Conservation (phyloP, 30 jellyfish, hydroid and myxozoan species). For the Aurelia sp. region DNA sequence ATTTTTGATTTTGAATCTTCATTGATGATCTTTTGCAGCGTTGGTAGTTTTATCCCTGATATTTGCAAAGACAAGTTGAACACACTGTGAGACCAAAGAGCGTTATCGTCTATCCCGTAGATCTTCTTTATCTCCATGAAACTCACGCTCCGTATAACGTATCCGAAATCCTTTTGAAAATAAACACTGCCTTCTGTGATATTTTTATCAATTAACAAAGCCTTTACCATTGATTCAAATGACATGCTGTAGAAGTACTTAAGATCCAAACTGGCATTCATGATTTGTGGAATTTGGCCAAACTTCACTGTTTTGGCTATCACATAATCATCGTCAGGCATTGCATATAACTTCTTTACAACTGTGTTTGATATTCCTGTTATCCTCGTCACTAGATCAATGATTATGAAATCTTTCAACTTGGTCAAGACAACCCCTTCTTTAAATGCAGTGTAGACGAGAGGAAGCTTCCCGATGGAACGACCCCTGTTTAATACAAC, state of each 20-base stretch:
- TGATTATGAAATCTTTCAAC: not conserved
- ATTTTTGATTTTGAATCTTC: not conserved
- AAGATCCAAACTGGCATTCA: not conserved
- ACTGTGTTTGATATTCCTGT: constrained; percentile 1
- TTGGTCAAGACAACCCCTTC: not conserved
- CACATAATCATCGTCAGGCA: not conserved
- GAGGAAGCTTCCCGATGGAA: not conserved
- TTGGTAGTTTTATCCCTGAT: constrained; percentile 10
- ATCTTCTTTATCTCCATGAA: constrained; percentile 8
- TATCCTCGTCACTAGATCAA: not conserved
- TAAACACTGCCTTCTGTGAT: not conserved
- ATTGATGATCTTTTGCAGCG: not conserved
- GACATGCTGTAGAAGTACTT: constrained; percentile 20
- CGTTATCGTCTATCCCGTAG: not conserved
- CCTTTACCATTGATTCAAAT: not conserved
- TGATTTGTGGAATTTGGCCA: not conserved
- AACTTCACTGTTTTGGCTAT: not conserved
- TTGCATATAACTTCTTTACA: not conserved
- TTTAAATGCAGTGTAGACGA: not conserved
- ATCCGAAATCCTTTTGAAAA: constrained; percentile 4
- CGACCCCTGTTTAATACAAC: not conserved
- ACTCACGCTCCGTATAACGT: constrained; percentile 1
- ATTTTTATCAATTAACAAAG: not conserved
- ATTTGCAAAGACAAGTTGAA: not conserved
- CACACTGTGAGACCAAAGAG: not conserved